phyloP scores from a whole-genome alignment of 2,888 invertebrate species.

The Dermolepida albohirtum region DNA sequence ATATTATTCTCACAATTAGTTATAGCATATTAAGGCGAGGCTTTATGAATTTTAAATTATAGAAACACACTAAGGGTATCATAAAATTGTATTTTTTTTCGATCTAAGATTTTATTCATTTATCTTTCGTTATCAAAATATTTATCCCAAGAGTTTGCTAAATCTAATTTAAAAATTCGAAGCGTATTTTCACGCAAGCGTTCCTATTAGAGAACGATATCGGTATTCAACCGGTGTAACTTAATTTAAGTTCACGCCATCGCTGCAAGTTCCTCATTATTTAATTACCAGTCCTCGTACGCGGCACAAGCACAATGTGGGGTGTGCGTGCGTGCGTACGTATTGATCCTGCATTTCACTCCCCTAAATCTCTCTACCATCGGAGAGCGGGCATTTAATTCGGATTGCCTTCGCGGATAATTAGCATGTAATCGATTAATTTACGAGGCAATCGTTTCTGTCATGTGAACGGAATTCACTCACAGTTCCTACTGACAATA shows the following conservation, averaged over 20 bases:
- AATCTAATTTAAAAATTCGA: too few relatives aligned
- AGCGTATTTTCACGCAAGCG: neutral
- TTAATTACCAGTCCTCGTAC: conserved; percentile 36
- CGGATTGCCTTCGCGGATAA: conserved; percentile 50
- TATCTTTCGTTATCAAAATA: too few relatives aligned
- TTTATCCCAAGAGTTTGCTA: too few relatives aligned
- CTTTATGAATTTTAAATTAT: too few relatives aligned
- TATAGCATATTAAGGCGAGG: too few relatives aligned
- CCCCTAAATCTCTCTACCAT: conserved; percentile 16
- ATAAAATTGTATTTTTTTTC: too few relatives aligned
- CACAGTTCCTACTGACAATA: conserved; percentile 15
- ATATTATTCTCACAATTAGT: too few relatives aligned
- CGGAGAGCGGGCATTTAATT: conserved; percentile 42
- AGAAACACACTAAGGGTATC: too few relatives aligned
- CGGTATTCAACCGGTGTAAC: conserved; percentile 31
- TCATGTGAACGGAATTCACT: conserved; percentile 27
- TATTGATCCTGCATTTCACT: conserved; percentile 30
- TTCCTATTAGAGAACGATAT: conserved; percentile 15
- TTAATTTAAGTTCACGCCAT: conserved; percentile 36
- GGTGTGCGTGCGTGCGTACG: conserved; percentile 17
- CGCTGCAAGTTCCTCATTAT: conserved; percentile 33
- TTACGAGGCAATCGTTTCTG: conserved; percentile 43
- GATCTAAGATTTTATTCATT: too few relatives aligned
- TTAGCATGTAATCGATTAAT: conserved; percentile 51
- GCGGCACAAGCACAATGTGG: conserved; percentile 10